Evolutionary conservation across 2,113 vertebrate genomes (phyloP).

Genomic region (Cyanocitta stelleri): DNA sequence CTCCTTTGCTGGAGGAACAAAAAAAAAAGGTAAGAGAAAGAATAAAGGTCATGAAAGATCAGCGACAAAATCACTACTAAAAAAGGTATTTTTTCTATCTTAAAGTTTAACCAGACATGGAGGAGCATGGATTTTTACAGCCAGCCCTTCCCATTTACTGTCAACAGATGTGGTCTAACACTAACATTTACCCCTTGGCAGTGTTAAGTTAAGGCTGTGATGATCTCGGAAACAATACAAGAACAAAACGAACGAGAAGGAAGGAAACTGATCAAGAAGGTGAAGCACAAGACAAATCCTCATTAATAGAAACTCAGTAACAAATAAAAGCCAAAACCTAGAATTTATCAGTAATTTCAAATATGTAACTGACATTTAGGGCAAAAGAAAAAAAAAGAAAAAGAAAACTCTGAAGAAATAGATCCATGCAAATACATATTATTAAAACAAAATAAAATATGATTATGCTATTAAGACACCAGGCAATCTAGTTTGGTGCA

Average conservation of each 20-base stretch:
- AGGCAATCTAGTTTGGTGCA: neutral
- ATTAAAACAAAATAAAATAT: neutral
- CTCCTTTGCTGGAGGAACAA: neutral
- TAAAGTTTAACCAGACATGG: conserved; percentile 26
- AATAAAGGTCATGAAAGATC: conserved; percentile 40
- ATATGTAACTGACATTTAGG: neutral
- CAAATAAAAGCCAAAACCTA: neutral
- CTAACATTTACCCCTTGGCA: conserved; percentile 39
- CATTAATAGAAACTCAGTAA: conserved; percentile 21
- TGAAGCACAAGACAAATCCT: conserved; percentile 7
- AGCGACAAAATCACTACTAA: conserved; percentile 6
- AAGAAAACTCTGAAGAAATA: neutral
- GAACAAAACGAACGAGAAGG: conserved; percentile 7
- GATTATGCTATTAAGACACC: neutral
- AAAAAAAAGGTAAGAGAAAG: neutral
- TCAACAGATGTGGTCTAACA: conserved; percentile 47
- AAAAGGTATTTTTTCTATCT: conserved; percentile 24
- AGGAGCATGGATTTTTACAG: conserved; percentile 30
- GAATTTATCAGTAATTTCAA: neutral
- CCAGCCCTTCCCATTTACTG: conserved; percentile 16
- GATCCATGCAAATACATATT: neutral
- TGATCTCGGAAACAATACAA: conserved; percentile 3
- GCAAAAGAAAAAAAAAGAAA: neutral
- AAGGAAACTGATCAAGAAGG: neutral
- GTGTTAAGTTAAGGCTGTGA: neutral